Evolutionary conservation across 2,888 invertebrate species (phyloP).

Genomic region (Aethes cnicana): DNA sequence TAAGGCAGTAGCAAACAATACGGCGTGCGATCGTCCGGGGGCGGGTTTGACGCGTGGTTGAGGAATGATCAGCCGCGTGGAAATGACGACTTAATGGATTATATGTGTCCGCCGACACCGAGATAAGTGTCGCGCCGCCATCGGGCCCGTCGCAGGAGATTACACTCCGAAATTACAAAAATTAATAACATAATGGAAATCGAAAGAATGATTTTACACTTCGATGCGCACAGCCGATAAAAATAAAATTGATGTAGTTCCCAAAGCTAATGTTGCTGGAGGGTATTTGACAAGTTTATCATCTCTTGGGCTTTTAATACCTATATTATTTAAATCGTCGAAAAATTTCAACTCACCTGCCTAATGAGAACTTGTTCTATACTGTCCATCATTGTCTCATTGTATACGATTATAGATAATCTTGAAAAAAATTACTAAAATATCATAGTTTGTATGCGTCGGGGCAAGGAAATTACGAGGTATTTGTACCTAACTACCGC

Average conservation of each 20-base stretch:
- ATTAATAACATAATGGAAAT: slow-evolving; percentile 78
- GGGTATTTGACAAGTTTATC: slow-evolving; percentile 47
- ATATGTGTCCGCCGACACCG: slow-evolving; percentile 78
- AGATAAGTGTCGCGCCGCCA: slow-evolving; percentile 78
- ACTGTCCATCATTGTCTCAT: no score
- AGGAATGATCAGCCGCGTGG: slow-evolving; percentile 79
- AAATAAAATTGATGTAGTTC: slow-evolving; percentile 47
- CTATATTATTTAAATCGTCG: no score
- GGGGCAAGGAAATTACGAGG: no score
- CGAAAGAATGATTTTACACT: slow-evolving; percentile 64
- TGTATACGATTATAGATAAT: no score
- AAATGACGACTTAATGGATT: slow-evolving; percentile 83
- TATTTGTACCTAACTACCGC: neutral
- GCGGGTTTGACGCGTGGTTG: slow-evolving; percentile 78
- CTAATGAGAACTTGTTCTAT: slow-evolving; percentile 42
- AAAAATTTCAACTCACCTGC: no score
- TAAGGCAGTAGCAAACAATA: slow-evolving; percentile 79
- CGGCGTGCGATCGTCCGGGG: slow-evolving; percentile 61
- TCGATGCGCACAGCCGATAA: slow-evolving; percentile 60
- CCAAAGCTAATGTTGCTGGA: slow-evolving; percentile 35
- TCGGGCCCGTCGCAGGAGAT: slow-evolving; percentile 73
- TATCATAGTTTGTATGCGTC: no score
- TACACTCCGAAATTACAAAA: slow-evolving; percentile 76
- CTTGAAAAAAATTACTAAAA: no score
- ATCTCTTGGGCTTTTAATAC: no score